These are phyloP conservation scores for Labrus mixtus DNA, from an alignment of 2,113 vertebrate species.

Conservation along the genomic window DNA sequence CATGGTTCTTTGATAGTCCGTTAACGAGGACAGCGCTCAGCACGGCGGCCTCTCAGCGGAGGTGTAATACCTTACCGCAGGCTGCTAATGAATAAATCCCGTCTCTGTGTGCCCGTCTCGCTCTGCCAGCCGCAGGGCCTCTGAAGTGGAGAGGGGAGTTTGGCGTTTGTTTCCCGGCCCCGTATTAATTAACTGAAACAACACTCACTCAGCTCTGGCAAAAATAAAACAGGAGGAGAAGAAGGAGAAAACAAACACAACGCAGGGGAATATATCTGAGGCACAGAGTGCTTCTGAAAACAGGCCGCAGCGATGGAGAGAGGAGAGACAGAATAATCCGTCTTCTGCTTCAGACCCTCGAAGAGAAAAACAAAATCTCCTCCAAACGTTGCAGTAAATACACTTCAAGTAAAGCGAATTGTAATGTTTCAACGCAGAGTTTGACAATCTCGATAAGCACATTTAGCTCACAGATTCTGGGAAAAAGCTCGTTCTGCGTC, in stretches of 20 bases:
- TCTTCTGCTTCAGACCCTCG: background rate
- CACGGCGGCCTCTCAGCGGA: constrained; percentile 41
- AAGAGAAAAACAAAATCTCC: background rate
- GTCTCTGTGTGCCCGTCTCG: constrained; percentile 38
- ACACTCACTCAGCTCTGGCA: background rate
- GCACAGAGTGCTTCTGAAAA: constrained; percentile 1
- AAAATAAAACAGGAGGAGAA: constrained; percentile 11
- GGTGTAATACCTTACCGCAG: constrained; percentile 59
- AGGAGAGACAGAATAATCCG: background rate
- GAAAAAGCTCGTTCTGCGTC: no score
- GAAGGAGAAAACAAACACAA: constrained; percentile 23
- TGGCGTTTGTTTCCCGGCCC: constrained; percentile 48
- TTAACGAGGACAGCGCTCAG: constrained; percentile 51
- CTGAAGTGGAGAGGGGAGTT: constrained; percentile 45
- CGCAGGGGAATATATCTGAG: background rate
- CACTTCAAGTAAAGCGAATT: no score
- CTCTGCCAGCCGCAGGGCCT: constrained; percentile 51
- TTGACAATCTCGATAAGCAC: background rate
- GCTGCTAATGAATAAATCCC: constrained; percentile 62
- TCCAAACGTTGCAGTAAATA: background rate
- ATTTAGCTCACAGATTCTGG: no score
- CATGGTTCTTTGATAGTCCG: constrained; percentile 54
- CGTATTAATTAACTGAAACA: constrained; percentile 62
- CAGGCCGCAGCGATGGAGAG: constrained; percentile 11
- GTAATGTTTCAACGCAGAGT: background rate